Conservation (phyloP, 1,140 invertebrate species). For the Oryzaephilus surinamensis region DNA sequence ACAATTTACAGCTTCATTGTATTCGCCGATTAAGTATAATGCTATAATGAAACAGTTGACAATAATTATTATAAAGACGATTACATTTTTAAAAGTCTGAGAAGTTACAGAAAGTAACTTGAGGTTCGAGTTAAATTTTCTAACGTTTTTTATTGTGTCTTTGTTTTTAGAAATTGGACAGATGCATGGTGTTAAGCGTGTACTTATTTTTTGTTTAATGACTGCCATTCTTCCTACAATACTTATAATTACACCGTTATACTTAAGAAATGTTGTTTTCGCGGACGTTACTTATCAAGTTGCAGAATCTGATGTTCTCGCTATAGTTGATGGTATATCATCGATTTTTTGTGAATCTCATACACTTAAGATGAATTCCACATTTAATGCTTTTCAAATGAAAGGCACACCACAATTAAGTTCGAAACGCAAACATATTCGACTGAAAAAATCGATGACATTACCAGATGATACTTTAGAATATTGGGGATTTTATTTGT, state of each 20-base stretch:
- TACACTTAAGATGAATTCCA: conserved; percentile 62
- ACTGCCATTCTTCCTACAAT: conserved; percentile 60
- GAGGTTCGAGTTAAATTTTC: background rate
- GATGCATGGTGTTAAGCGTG: conserved; percentile 64
- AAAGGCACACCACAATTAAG: conserved; percentile 55
- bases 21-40: too few relatives aligned
- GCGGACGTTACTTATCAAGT: conserved; percentile 62
- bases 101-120: background rate
- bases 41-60: too few relatives aligned
- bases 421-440: conserved; percentile 58
- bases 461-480: conserved; percentile 76
- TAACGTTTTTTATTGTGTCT: conserved; percentile 18
- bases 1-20: too few relatives aligned
- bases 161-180: conserved; percentile 49
- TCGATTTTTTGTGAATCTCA: conserved; percentile 69
- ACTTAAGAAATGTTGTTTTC: conserved; percentile 60
- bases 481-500: conserved; percentile 81
- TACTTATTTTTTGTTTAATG: conserved; percentile 61
- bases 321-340: conserved; percentile 66
- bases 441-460: conserved; percentile 68
- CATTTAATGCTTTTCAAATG: conserved; percentile 75
- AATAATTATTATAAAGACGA: too few relatives aligned
- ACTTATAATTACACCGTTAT: conserved; percentile 61
- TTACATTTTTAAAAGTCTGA: too few relatives aligned
- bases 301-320: conserved; percentile 70